A percentile compares a stretch with the other conserved stretches of the same genome.
Conservation (phyloP, 2,113 vertebrate genomes). For the Forbesichthys papilliferus region DNA sequence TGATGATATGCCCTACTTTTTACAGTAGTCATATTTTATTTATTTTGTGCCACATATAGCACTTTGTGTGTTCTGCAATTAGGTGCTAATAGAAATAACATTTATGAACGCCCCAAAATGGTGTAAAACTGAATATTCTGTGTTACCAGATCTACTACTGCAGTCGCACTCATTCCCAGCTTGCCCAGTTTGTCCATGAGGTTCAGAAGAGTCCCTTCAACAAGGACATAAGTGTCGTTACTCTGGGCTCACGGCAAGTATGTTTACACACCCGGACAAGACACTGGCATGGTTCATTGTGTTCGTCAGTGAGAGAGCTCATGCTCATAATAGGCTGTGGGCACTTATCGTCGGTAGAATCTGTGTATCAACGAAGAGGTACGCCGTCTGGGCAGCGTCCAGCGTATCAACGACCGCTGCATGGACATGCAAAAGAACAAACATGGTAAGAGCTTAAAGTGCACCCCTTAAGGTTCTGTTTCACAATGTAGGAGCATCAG, state of each 20-base stretch:
- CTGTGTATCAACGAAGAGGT: slow-evolving; percentile 93
- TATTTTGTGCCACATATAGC: not conserved
- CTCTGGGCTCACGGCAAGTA: slow-evolving; percentile 93
- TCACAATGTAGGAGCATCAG: not conserved
- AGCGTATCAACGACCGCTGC: slow-evolving; percentile 93
- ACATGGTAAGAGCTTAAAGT: slow-evolving; percentile 70
- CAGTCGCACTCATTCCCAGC: slow-evolving; percentile 95
- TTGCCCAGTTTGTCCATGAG: slow-evolving; percentile 92
- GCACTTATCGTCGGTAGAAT: slow-evolving; percentile 72
- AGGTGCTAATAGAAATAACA: not conserved
- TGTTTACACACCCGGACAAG: not conserved
- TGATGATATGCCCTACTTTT: not conserved
- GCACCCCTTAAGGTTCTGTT: not conserved
- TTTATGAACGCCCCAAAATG: not conserved
- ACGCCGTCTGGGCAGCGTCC: slow-evolving; percentile 77
- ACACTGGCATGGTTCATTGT: not conserved
- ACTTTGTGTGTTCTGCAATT: not conserved
- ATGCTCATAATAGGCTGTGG: not conserved
- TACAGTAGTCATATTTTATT: no score
- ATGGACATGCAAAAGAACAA: slow-evolving; percentile 94
- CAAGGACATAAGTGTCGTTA: slow-evolving; percentile 82
- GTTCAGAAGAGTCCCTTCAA: slow-evolving; percentile 94
- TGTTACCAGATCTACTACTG: slow-evolving; percentile 92
- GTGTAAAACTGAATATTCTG: not conserved
- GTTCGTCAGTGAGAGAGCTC: not conserved